A percentile compares a stretch with the other conserved stretches of the same genome.
phyloP scores from a whole-genome alignment of 2,888 invertebrate genomes.

The Hyposoter dolosus region DNA sequence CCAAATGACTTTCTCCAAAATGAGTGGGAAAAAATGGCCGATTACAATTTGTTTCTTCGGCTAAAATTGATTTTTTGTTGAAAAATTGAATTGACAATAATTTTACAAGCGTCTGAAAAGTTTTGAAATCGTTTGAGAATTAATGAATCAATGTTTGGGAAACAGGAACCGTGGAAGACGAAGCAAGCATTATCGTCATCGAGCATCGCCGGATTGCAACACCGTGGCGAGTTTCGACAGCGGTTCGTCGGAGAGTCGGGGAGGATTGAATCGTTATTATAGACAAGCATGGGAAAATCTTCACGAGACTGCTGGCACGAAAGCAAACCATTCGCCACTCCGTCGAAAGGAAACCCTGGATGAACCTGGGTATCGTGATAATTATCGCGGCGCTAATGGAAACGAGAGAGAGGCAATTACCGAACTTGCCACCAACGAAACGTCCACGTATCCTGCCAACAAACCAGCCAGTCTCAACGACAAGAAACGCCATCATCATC shows the following conservation, averaged over 20 bases:
- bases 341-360: slow-evolving; percentile 91
- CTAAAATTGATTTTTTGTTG: background rate
- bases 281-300: slow-evolving; percentile 97
- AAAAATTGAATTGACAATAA: background rate
- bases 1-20: too few species aligned
- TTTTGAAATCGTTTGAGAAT: background rate
- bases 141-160: background rate
- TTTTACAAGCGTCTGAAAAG: background rate
- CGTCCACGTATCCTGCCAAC: slow-evolving; percentile 84
- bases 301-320: slow-evolving; percentile 91
- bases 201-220: slow-evolving; percentile 95
- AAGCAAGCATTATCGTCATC: slow-evolving; percentile 95
- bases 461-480: slow-evolving; percentile 85
- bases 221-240: slow-evolving; percentile 96
- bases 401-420: slow-evolving; percentile 87
- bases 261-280: slow-evolving; percentile 94
- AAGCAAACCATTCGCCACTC: slow-evolving; percentile 87
- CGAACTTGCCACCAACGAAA: slow-evolving; percentile 91
- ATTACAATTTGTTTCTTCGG: background rate
- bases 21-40: background rate
- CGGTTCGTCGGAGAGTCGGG: slow-evolving; percentile 93
- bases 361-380: slow-evolving; percentile 86
- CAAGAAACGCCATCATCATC: slow-evolving; percentile 91
- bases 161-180: slow-evolving; percentile 89
- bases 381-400: slow-evolving; percentile 78